A percentile compares a stretch with the other conserved stretches of the same genome.
Conservation (phyloP, 2,113 vertebrate genomes). For the Taxidea taxus region DNA sequence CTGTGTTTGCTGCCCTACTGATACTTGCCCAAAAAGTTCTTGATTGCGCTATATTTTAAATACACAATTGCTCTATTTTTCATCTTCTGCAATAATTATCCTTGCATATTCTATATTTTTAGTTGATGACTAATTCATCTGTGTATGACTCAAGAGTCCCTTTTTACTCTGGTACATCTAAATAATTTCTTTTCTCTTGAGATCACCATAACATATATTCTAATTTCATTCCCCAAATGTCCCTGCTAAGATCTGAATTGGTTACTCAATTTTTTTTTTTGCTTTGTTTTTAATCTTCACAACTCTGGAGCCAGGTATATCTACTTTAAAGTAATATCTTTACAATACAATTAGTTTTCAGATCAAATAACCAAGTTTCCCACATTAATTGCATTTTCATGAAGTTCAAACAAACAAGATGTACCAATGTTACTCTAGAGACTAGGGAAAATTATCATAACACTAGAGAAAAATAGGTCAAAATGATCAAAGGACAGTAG, state of each 20-base stretch:
- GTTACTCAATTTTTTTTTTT: conserved; percentile 73
- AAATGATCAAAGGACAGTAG: not conserved
- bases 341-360: not conserved
- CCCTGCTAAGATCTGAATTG: conserved; percentile 69
- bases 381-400: not conserved
- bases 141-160: conserved; percentile 76
- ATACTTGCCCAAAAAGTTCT: conserved; percentile 14
- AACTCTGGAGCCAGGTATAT: conserved; percentile 37
- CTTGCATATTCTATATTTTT: conserved; percentile 79
- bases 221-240: conserved; percentile 74
- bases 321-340: conserved; percentile 21
- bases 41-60: conserved; percentile 57
- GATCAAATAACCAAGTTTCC: not conserved
- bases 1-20: not conserved
- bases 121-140: conserved; percentile 85
- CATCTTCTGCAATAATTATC: conserved; percentile 60
- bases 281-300: conserved; percentile 51
- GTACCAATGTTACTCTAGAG: not conserved
- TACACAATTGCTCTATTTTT: conserved; percentile 70
- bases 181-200: conserved; percentile 79
- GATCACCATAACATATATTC: conserved; percentile 73
- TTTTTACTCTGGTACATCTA: conserved; percentile 79
- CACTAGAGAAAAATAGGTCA: not conserved
- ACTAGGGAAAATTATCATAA: not conserved
- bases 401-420: not conserved